These are phyloP conservation scores for Tylochromis polylepis DNA, from an alignment of 2,113 vertebrate genomes.

Conservation along the genomic window DNA sequence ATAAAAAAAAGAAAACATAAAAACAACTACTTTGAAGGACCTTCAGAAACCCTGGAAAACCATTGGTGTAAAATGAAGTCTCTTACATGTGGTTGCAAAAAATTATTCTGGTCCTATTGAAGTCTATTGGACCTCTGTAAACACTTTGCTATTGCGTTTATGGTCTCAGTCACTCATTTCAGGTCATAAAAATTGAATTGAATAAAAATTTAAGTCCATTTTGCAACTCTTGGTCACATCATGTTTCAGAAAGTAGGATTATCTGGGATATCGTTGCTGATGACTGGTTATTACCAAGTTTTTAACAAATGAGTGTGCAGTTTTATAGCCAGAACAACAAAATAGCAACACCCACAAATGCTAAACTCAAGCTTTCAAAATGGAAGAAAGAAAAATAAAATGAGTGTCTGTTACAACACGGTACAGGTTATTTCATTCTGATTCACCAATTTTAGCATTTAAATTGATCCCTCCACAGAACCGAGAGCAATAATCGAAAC, in stretches of 20 bases:
- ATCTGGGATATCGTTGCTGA: neutral
- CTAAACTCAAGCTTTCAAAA: neutral
- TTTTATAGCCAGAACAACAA: neutral
- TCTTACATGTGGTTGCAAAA: neutral
- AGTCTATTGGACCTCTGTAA: neutral
- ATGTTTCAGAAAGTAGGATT: neutral
- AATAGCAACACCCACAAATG: neutral
- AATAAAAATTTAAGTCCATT: neutral
- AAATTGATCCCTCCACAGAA: neutral
- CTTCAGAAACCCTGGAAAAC: neutral
- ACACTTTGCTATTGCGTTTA: neutral
- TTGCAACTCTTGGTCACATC: accelerated
- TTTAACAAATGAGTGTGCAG: neutral
- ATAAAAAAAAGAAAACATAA: neutral
- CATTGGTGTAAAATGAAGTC: neutral
- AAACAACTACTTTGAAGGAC: neutral
- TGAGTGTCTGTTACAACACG: neutral
- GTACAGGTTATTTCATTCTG: neutral
- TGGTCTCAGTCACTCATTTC: neutral
- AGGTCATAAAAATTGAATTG: no score
- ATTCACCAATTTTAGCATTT: neutral
- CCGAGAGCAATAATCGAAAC: neutral
- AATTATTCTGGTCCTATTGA: neutral
- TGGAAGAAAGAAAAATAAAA: neutral
- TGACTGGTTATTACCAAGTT: accelerated